Evolutionary conservation across 1,140 invertebrate species (phyloP), one percentile per base, ranked within the genome.

Genomic region (Chrysopa pallens): DNA sequence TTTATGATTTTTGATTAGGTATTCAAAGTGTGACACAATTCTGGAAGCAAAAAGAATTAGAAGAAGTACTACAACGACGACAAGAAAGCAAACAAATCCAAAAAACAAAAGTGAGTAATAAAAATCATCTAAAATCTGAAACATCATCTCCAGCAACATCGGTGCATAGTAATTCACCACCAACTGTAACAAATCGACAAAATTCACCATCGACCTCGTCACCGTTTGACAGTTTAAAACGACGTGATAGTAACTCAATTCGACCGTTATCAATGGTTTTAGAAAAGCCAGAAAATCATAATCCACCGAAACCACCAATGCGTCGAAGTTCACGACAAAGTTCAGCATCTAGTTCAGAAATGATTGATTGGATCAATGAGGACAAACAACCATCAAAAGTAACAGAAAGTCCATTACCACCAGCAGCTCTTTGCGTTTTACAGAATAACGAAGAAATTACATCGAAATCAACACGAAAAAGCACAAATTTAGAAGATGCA

Each of bases 401-500:
- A 23, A 23, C 17, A 23, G 17, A 23, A 23, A 23, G 17, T 23
- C 17, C 17, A 23, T 3, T 23, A 23, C 17, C 17, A 23, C 17
- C 17, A 23, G 17, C 17, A 23, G 2, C 17, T 23, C 17, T 2
- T 3, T 3, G 2, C 17, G 5, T 2, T 23, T 23, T 23, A 5
- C 17, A 23, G 17, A 23, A 23, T 5, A 23, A 23, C 17, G 17
- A 23, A 23, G 5, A 2, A 2, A 23, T 23, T 23, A n/a, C n/a
- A n/a, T 5, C 17, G 17, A 23, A 23, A 23, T 3, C 17, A 23
- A 23, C 17, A 5, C 17, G 17, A 5, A 75, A 74, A 52, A 80
- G 80, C 1, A 73, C 71, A 13, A 88, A 87, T 60, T 66, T 88
- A 23, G 85, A 90, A 56, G 84, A 90, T 51, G 86, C 85, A 36